phyloP scores from a whole-genome alignment of 2,888 invertebrate species.

The Ferdinandea cuprea region DNA sequence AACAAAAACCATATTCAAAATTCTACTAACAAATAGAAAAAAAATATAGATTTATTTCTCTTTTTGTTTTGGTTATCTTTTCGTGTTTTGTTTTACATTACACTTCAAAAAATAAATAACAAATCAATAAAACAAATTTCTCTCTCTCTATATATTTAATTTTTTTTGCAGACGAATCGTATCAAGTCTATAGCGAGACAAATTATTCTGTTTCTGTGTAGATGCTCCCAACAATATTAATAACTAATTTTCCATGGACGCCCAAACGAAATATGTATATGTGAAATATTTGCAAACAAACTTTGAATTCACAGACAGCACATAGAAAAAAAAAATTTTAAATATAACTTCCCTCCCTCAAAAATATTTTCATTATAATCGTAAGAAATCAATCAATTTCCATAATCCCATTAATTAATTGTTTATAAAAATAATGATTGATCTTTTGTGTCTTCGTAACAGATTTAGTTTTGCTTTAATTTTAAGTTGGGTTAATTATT shows the following conservation, averaged over 20 bases:
- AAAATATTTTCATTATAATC: constrained; percentile 43
- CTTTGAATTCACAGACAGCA: constrained; percentile 22
- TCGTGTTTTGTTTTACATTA: not conserved
- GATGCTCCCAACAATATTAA: constrained; percentile 68
- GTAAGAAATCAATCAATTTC: constrained; percentile 3
- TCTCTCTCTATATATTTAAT: constrained; percentile 73
- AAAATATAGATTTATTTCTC: not conserved
- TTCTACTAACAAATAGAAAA: not conserved
- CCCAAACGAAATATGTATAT: constrained; percentile 64
- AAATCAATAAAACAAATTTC: constrained; percentile 28
- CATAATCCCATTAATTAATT: constrained; percentile 5
- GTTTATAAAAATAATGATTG: constrained; percentile 12
- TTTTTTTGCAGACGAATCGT: constrained; percentile 80
- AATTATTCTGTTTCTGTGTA: constrained; percentile 82
- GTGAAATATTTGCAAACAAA: constrained; percentile 32
- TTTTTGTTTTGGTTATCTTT: not conserved
- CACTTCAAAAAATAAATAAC: not conserved
- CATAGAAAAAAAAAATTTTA: constrained; percentile 5
- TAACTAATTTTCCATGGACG: constrained; percentile 66
- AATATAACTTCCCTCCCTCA: constrained; percentile 13
- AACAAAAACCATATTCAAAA: not conserved
- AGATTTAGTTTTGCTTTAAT: constrained; percentile 24
- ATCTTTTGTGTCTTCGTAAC: constrained; percentile 23
- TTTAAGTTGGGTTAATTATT: constrained; percentile 13
- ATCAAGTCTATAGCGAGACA: constrained; percentile 81